Evolutionary conservation across 2,888 invertebrate genomes (phyloP).

Genomic region (Lasioglossum malachurum): DNA sequence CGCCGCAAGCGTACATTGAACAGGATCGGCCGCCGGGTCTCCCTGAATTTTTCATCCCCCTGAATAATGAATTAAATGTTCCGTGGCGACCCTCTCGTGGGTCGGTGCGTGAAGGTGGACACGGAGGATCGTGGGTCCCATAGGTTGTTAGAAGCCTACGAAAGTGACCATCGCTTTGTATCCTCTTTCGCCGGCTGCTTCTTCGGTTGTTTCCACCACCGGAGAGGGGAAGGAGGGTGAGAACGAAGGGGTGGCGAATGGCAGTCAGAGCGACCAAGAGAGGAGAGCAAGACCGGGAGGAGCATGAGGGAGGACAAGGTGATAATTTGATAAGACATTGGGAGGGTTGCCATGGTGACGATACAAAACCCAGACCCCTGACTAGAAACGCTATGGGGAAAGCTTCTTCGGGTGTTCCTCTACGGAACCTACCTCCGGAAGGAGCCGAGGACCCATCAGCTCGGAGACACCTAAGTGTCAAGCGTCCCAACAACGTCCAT

Average conservation of each 20-base stretch:
- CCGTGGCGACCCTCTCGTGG: constrained; percentile 72
- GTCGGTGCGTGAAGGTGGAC: constrained; percentile 61
- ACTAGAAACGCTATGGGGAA: constrained; percentile 60
- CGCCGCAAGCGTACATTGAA: constrained; percentile 45
- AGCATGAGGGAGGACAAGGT: constrained; percentile 80
- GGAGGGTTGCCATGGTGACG: constrained; percentile 84
- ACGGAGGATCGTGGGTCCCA: constrained; percentile 72
- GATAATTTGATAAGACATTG: constrained; percentile 85
- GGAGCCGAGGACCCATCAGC: constrained; percentile 71
- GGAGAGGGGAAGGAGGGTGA: constrained; percentile 39
- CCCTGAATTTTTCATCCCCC: constrained; percentile 81
- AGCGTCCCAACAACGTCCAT: constrained; percentile 74
- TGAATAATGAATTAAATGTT: constrained; percentile 85
- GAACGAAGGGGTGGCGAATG: constrained; percentile 57
- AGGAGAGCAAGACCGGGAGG: constrained; percentile 66
- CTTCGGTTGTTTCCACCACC: constrained; percentile 56
- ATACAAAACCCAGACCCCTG: constrained; percentile 80
- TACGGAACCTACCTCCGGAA: constrained; percentile 64
- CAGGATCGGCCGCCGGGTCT: constrained; percentile 60
- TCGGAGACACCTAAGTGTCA: constrained; percentile 78
- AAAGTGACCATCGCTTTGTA: constrained; percentile 82
- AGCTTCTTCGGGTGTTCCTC: constrained; percentile 58
- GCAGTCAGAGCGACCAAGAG: constrained; percentile 65
- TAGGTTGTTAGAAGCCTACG: constrained; percentile 79
- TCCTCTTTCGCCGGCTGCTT: constrained; percentile 74